Evolutionary conservation across 2,888 invertebrate genomes (phyloP).

Genomic region (Asteroscopus sphinx): DNA sequence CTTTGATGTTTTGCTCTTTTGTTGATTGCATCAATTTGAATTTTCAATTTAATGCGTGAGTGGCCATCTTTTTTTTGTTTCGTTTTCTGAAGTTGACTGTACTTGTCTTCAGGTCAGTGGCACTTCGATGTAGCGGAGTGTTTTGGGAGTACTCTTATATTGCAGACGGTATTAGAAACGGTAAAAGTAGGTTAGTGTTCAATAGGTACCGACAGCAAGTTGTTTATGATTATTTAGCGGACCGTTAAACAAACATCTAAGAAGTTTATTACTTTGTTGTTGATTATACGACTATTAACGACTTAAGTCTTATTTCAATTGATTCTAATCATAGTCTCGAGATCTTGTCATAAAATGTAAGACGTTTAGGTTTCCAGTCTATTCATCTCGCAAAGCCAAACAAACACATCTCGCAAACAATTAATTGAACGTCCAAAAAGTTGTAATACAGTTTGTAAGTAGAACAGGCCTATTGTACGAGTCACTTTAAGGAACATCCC

Average conservation of each 20-base stretch:
- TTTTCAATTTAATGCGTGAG: slow-evolving; percentile 9
- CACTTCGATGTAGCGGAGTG: slow-evolving; percentile 7
- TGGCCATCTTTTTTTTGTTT: slow-evolving; percentile 22
- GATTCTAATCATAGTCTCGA: slow-evolving; percentile 21
- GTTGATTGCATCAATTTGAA: slow-evolving; percentile 18
- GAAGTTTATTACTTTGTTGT: slow-evolving; percentile 12
- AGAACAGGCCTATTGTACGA: slow-evolving; percentile 20
- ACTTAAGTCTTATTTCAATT: slow-evolving; percentile 9
- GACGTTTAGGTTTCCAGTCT: slow-evolving; percentile 22
- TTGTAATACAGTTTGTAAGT: slow-evolving; percentile 30
- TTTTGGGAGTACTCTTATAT: slow-evolving; percentile 38
- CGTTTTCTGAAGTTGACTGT: slow-evolving; percentile 28
- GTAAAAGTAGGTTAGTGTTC: slow-evolving; percentile 47
- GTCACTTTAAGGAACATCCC: slow-evolving; percentile 15
- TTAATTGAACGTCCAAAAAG: slow-evolving; percentile 30
- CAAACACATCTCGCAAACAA: slow-evolving; percentile 3
- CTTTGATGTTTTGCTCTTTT: slow-evolving; percentile 24
- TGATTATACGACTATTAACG: slow-evolving; percentile 12
- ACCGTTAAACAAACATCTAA: slow-evolving; percentile 21
- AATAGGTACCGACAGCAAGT: slow-evolving; percentile 10
- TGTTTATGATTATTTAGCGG: slow-evolving; percentile 25
- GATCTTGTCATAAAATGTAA: slow-evolving; percentile 29
- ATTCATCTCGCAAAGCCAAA: slow-evolving; percentile 2
- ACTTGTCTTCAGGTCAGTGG: slow-evolving; percentile 37
- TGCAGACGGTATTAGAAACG: slow-evolving; percentile 28